Evolutionary conservation across 1,140 invertebrate genomes (phyloP).

Genomic region (Tetramorium parvispinum): DNA sequence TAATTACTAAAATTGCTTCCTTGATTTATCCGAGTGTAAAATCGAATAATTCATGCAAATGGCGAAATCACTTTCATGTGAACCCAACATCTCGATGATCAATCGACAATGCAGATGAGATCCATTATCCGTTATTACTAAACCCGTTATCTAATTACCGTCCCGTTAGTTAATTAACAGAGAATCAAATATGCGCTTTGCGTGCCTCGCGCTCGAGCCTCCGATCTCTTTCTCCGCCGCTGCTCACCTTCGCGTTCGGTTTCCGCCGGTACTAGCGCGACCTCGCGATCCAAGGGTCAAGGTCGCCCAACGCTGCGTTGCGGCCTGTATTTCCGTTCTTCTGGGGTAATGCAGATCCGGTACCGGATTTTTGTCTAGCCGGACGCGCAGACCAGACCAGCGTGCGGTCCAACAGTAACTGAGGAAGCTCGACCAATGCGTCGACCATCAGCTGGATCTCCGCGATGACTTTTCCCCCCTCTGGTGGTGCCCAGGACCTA

Average conservation of each 20-base stretch:
- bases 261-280: conserved; percentile 5
- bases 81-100: background rate
- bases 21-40: background rate
- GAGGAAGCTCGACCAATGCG: conserved; percentile 73
- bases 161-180: conserved; percentile 38
- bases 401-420: conserved; percentile 76
- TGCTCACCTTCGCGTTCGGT: conserved; percentile 2
- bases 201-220: background rate
- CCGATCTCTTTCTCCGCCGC: background rate
- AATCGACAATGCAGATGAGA: background rate
- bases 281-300: conserved; percentile 54
- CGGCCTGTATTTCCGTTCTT: background rate
- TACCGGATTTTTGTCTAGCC: conserved; percentile 42
- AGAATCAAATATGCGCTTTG: background rate
- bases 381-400: conserved; percentile 43
- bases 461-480: conserved; percentile 64
- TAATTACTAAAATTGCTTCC: background rate
- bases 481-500: conserved; percentile 61
- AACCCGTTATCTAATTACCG: conserved; percentile 27
- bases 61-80: background rate
- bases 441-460: conserved; percentile 76
- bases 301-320: conserved; percentile 27
- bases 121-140: conserved; percentile 9
- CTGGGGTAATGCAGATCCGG: background rate
- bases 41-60: background rate